Percentiles rank a stretch among this genome's conserved stretches.
phyloP scores from a whole-genome alignment of 1,140 invertebrate genomes.

The Xylocopa sonorina region DNA sequence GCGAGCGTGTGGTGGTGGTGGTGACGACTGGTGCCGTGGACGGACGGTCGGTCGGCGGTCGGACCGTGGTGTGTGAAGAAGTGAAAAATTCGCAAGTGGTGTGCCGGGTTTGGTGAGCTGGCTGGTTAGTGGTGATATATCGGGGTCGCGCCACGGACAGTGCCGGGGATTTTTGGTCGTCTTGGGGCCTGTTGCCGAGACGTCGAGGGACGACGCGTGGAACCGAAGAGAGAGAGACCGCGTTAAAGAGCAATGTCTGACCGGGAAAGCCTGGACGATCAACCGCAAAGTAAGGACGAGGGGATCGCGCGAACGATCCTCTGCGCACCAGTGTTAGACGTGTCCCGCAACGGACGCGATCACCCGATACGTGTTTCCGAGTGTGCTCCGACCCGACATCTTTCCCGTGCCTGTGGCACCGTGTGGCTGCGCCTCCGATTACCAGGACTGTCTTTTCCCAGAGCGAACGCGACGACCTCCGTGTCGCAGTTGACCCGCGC shows the following conservation, averaged over 20 bases:
- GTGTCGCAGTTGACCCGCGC: slow-evolving; percentile 11
- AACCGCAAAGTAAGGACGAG: slow-evolving; percentile 82
- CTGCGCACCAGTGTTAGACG: slow-evolving; percentile 6
- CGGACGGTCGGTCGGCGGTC: slow-evolving; percentile 70
- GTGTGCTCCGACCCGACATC: slow-evolving; percentile 51
- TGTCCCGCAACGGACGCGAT: background rate
- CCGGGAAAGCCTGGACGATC: slow-evolving; percentile 84
- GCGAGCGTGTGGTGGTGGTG: slow-evolving; percentile 66
- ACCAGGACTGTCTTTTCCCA: slow-evolving; percentile 44
- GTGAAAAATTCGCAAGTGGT: slow-evolving; percentile 61
- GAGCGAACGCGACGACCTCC: slow-evolving; percentile 30
- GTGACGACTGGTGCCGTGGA: slow-evolving; percentile 73
- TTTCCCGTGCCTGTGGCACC: slow-evolving; percentile 34
- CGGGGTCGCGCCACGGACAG: slow-evolving; percentile 69
- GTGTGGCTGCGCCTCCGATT: slow-evolving; percentile 43
- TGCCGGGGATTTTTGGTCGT: slow-evolving; percentile 62
- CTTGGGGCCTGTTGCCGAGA: slow-evolving; percentile 57
- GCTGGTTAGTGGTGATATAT: slow-evolving; percentile 62
- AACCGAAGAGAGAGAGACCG: slow-evolving; percentile 66
- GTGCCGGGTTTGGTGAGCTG: slow-evolving; percentile 56
- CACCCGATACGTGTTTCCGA: slow-evolving; percentile 1
- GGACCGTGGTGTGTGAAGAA: slow-evolving; percentile 65
- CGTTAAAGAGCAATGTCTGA: slow-evolving; percentile 82
- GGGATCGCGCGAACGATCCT: background rate
- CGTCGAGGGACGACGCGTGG: slow-evolving; percentile 61